A percentile compares a stretch with the other conserved stretches of the same genome.
Evolutionary conservation across 2,113 vertebrate species (phyloP).

Genomic region (Xiphophorus couchianus): DNA sequence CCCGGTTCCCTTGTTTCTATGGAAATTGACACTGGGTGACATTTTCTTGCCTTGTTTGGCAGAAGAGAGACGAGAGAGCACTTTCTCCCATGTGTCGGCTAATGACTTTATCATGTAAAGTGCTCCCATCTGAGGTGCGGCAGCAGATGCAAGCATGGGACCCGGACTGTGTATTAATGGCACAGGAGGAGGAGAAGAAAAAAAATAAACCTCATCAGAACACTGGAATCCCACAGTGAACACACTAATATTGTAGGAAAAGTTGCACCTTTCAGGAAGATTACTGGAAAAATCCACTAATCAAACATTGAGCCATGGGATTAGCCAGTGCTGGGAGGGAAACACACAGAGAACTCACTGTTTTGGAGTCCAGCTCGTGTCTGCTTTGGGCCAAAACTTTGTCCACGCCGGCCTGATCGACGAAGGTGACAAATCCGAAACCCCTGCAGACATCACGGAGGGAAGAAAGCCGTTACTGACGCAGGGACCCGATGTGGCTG

Average conservation of each 20-base stretch:
- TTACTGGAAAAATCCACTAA: constrained; percentile 67
- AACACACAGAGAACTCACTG: constrained; percentile 87
- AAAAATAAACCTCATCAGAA: constrained; percentile 3
- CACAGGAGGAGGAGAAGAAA: constrained; percentile 1
- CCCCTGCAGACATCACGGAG: constrained; percentile 82
- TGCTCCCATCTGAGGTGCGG: constrained; percentile 24
- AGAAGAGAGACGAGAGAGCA: constrained; percentile 41
- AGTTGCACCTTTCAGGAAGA: constrained; percentile 60
- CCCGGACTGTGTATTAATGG: neutral
- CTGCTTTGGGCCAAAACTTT: constrained; percentile 97
- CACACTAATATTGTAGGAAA: constrained; percentile 47
- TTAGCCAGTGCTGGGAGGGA: constrained; percentile 62
- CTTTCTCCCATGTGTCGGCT: constrained; percentile 45
- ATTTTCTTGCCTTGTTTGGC: constrained; percentile 71
- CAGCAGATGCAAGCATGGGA: constrained; percentile 13
- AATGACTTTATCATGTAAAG: constrained; percentile 32
- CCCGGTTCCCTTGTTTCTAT: constrained; percentile 75
- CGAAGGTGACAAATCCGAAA: constrained; percentile 98
- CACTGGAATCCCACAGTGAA: constrained; percentile 40
- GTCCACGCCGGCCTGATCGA: constrained; percentile 98
- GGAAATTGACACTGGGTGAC: constrained; percentile 77
- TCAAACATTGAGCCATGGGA: constrained; percentile 66
- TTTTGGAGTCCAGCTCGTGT: constrained; percentile 99
- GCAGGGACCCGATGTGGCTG: constrained; percentile 56
- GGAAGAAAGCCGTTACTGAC: constrained; percentile 50